Base-by-base conservation (phyloP, 2,113 vertebrate genomes). In the Marmota flaviventris region DNA sequence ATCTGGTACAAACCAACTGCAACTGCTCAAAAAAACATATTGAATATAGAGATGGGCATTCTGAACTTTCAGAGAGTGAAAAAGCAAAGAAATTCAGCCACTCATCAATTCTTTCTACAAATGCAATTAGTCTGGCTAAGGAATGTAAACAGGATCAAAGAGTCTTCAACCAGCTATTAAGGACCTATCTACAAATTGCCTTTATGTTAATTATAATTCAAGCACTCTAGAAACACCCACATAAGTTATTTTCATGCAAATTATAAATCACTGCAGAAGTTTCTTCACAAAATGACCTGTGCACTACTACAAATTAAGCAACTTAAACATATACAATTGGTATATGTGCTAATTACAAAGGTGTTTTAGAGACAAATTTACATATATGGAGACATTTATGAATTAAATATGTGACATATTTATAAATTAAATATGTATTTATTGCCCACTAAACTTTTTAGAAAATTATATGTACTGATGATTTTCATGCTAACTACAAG, bases 241-340 rank as follows among this genome's bases (percentile, higher is more conserved):
- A 83, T 96, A 96, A 94, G 84, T 70, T 53, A 90, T 86, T 90
- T 96, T 86, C 72, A 69, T 89, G 70, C 86, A 94, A 88, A 91
- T 95, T 86, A 63, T 85, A 78, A 93, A 83, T 97, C 29, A 20
- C 76, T 29, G 70, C 42, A 45, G 77, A 91, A 88, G 13, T 88
- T 93, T 90, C 94, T 97, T 97, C 94, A 96, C 94, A 96, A 93
- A 95, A 94, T 16, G 17, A 85, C 87, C 67, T 58, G 85, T 78
- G 67, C 39, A 29, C 69, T 85, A 88, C 89, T 85, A 89, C 87
- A 92, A 93, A 86, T 70, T 75, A 93, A 89, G 69, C 16, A 48
- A 77, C 45, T 51, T 42, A 24, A 20, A 17, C 27, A 45, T 9
- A 42, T 11, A 29, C 70, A 86, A 34, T 10, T 24, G 27, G 25